Evolutionary conservation across 2,888 invertebrate genomes (phyloP).

Genomic region (Drosophila rubida): DNA sequence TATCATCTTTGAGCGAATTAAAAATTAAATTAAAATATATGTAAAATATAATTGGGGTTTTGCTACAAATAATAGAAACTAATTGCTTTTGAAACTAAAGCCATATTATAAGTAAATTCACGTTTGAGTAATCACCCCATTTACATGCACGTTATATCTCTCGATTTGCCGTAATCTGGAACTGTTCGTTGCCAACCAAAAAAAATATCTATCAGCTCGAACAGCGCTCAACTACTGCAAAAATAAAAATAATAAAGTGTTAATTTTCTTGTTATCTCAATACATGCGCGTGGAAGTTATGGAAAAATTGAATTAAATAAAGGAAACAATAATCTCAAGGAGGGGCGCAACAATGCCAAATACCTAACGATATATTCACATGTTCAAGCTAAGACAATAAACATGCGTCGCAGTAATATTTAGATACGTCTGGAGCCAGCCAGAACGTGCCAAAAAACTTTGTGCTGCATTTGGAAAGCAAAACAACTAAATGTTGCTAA

Average conservation of each 20-base stretch:
- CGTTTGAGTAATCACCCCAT: neutral
- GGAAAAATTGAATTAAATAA: conserved; percentile 11
- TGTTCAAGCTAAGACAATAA: conserved; percentile 33
- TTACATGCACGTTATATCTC: neutral
- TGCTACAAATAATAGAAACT: no score
- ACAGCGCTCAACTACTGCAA: neutral
- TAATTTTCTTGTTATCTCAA: conserved; percentile 62
- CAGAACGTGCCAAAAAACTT: conserved; percentile 32
- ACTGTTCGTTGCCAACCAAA: conserved; percentile 12
- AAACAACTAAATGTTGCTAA: neutral
- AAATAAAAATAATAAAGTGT: conserved; percentile 44
- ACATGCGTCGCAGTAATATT: conserved; percentile 48
- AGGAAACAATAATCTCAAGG: conserved; percentile 3
- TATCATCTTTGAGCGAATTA: no score
- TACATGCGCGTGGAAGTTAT: conserved; percentile 41
- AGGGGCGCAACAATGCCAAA: conserved; percentile 29
- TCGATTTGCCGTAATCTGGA: neutral
- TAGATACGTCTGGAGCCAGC: conserved; percentile 33
- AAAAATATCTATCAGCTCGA: conserved; percentile 14
- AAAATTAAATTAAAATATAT: no score
- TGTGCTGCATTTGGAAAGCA: neutral
- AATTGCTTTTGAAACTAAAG: neutral
- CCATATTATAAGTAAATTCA: neutral
- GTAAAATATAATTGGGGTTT: no score
- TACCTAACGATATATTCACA: conserved; percentile 17